These are phyloP conservation scores for Apostichopus californicus DNA, from an alignment of 35 echinoderm and acorn worm species.

Conservation along the genomic window DNA sequence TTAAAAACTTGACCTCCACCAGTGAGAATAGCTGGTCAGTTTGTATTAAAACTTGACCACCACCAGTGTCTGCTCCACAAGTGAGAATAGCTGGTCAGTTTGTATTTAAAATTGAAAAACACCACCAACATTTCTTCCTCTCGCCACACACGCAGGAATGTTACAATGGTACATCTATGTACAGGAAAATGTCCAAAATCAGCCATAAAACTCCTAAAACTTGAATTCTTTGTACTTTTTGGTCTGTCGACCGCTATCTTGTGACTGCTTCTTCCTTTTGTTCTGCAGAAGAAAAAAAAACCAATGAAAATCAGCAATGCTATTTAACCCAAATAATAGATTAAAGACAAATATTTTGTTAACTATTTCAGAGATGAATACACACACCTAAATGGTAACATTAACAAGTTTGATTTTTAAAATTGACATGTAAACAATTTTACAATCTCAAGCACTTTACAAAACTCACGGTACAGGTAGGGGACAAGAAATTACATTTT, in stretches of 20 bases:
- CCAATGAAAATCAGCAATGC: too few relatives aligned
- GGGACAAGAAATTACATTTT: too few relatives aligned
- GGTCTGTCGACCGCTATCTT: conserved; percentile 81
- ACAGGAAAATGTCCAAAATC: neutral
- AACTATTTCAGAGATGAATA: too few relatives aligned
- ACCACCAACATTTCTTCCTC: neutral
- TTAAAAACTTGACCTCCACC: too few relatives aligned
- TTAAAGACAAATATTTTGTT: too few relatives aligned
- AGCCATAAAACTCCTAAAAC: conserved; percentile 45
- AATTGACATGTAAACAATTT: too few relatives aligned
- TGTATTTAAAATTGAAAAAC: neutral
- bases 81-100: too few relatives aligned
- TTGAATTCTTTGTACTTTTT: conserved; percentile 99
- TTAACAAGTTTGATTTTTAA: too few relatives aligned
- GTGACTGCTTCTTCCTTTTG: conserved; percentile 95
- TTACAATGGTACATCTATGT: neutral
- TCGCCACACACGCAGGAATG: neutral
- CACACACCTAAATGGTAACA: neutral
- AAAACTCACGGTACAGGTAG: too few relatives aligned
- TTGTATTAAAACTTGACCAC: neutral
- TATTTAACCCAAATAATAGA: too few relatives aligned
- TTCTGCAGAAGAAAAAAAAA: conserved; percentile 67
- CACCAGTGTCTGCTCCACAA: neutral
- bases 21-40: too few relatives aligned
- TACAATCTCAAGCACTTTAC: too few relatives aligned